Evolutionary conservation across 2,797 vertebrate genomes (phyloP).

Genomic region (Rhinogobio ventralis): DNA sequence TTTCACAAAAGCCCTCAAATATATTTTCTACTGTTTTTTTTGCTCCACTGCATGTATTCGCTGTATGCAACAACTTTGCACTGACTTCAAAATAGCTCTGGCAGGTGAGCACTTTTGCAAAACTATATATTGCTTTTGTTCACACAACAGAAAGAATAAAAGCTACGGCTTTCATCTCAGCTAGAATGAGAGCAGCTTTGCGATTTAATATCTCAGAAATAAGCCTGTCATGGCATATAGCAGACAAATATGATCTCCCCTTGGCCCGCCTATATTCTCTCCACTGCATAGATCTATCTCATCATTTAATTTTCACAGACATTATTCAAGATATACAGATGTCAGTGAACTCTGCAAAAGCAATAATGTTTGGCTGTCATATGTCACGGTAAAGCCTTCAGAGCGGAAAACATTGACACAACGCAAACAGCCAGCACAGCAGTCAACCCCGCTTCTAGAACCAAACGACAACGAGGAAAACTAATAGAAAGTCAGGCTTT

Average conservation of each 20-base stretch:
- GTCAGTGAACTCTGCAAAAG: constrained; percentile 41
- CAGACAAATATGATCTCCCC: constrained; percentile 31
- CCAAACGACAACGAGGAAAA: constrained; percentile 5
- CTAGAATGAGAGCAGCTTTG: constrained; percentile 10
- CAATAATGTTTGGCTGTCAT: constrained; percentile 52
- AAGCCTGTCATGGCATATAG: constrained; percentile 25
- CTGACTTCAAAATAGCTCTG: constrained; percentile 24
- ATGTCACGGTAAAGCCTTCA: constrained; percentile 28
- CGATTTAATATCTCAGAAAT: constrained; percentile 43
- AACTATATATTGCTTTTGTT: constrained; percentile 31
- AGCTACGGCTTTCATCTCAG: constrained; percentile 3
- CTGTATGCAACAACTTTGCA: neutral
- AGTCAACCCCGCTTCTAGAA: constrained; percentile 12
- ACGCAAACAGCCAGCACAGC: constrained; percentile 6
- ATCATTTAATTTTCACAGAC: constrained; percentile 39
- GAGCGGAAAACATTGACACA: constrained; percentile 17
- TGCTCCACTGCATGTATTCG: neutral
- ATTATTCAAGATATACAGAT: constrained; percentile 47
- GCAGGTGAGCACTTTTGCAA: neutral
- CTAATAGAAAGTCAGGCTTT: constrained; percentile 27
- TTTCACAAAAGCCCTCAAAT: neutral
- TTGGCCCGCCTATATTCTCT: neutral
- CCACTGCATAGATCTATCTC: constrained; percentile 26
- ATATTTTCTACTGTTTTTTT: neutral
- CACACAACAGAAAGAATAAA: constrained; percentile 30